Evolutionary conservation across 2,888 invertebrate species (phyloP).

Genomic region (Lomographa bimaculata): DNA sequence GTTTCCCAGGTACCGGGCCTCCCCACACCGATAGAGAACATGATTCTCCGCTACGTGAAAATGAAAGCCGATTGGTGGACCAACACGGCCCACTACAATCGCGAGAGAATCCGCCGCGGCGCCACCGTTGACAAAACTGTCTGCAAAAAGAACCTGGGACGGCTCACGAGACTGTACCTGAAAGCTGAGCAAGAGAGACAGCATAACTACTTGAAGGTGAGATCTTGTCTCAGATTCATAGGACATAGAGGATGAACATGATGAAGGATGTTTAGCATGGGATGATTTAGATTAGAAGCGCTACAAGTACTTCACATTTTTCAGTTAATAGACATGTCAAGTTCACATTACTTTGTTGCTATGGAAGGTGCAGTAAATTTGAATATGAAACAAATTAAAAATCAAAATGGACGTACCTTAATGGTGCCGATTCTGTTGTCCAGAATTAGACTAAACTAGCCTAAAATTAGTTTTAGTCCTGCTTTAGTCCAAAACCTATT

Average conservation of each 20-base stretch:
- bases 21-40: conserved; percentile 99
- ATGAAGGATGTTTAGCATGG: background rate
- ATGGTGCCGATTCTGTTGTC: too few relatives aligned
- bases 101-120: conserved; percentile 99
- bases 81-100: conserved; percentile 99
- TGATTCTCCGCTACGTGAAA: conserved; percentile 99
- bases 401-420: too few relatives aligned
- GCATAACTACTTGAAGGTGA: conserved; percentile 98
- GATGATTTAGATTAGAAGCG: too few relatives aligned
- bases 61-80: conserved; percentile 99
- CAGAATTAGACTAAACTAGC: too few relatives aligned
- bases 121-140: conserved; percentile 99
- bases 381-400: too few relatives aligned
- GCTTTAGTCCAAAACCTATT: too few relatives aligned
- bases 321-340: too few relatives aligned
- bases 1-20: conserved; percentile 93
- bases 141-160: conserved; percentile 99
- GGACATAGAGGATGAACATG: background rate
- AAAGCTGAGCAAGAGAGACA: conserved; percentile 99
- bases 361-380: too few relatives aligned
- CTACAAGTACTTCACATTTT: too few relatives aligned
- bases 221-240: background rate
- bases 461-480: too few relatives aligned
- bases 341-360: too few relatives aligned
- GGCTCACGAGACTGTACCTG: conserved; percentile 97